Conservation (phyloP, 2,797 vertebrate genomes). For the Staurois parvus region DNA sequence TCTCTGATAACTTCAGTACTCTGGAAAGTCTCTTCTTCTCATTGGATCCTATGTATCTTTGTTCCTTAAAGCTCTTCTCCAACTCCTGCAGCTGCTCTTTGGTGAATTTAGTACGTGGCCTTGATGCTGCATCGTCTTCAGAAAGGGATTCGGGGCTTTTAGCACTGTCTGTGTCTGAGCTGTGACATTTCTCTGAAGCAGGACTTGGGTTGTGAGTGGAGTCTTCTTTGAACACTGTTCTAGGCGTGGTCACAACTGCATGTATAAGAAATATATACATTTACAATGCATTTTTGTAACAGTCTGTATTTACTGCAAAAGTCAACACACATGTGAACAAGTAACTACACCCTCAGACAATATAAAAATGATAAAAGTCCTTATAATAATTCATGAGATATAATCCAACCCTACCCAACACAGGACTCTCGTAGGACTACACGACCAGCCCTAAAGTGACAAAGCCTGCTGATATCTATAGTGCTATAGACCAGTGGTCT, state of each 20-base stretch:
- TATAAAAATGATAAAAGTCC: too few relatives aligned
- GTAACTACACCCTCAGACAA: too few relatives aligned
- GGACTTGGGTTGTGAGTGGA: not conserved
- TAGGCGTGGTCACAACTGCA: not conserved
- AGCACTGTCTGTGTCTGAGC: not conserved
- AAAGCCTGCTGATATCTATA: too few relatives aligned
- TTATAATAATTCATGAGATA: too few relatives aligned
- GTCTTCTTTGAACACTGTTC: not conserved
- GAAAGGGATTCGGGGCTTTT: fast-evolving
- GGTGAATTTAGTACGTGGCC: conserved; percentile 80
- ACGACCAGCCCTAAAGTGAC: too few relatives aligned
- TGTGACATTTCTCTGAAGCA: not conserved
- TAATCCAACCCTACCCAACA: too few relatives aligned
- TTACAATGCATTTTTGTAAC: too few relatives aligned
- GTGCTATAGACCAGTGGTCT: too few relatives aligned
- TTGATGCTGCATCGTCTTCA: conserved; percentile 56
- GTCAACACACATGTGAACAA: too few relatives aligned
- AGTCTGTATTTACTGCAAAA: too few relatives aligned
- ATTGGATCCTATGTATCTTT: conserved; percentile 75
- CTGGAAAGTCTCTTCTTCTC: conserved; percentile 77
- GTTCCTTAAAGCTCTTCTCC: conserved; percentile 78
- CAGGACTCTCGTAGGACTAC: too few relatives aligned
- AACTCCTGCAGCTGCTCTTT: conserved; percentile 74
- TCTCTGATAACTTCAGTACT: conserved; percentile 78
- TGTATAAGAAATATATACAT: not conserved